Evolutionary conservation across 1,140 invertebrate species (phyloP).

Genomic region (Trichoplusia ni): DNA sequence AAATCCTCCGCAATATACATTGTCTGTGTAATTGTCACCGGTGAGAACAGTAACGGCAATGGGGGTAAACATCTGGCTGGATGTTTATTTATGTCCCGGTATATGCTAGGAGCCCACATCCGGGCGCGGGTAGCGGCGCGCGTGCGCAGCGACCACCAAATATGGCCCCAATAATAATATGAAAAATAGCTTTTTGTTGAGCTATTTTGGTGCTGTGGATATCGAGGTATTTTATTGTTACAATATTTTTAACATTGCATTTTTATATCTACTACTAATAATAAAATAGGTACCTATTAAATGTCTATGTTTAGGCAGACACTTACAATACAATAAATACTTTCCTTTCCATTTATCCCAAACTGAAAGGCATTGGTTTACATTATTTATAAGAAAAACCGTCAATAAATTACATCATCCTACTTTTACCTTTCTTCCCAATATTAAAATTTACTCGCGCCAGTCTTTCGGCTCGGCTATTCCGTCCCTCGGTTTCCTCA

Average conservation of each 20-base stretch:
- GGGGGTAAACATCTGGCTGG: constrained; percentile 63
- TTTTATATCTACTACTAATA: too few species aligned
- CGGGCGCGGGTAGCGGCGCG: constrained; percentile 52
- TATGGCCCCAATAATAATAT: constrained; percentile 29
- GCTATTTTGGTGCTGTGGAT: background rate
- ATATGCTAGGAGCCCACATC: constrained; percentile 66
- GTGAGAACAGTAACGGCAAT: too few species aligned
- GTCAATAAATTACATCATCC: background rate
- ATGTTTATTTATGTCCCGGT: constrained; percentile 73
- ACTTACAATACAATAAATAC: too few species aligned
- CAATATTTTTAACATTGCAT: too few species aligned
- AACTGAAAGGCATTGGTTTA: background rate
- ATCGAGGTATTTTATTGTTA: too few species aligned
- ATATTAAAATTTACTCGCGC: constrained; percentile 28
- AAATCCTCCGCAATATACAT: too few species aligned
- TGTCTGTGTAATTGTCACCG: too few species aligned
- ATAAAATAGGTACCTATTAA: too few species aligned
- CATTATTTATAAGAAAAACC: background rate
- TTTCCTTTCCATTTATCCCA: background rate
- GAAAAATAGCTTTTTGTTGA: background rate
- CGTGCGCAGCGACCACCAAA: constrained; percentile 42
- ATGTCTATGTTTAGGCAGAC: too few species aligned
- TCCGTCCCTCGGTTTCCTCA: background rate
- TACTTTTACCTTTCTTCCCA: background rate
- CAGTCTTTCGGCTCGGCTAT: background rate